Evolutionary conservation across 2,888 invertebrate genomes (phyloP).

Genomic region (Laothoe populi): DNA sequence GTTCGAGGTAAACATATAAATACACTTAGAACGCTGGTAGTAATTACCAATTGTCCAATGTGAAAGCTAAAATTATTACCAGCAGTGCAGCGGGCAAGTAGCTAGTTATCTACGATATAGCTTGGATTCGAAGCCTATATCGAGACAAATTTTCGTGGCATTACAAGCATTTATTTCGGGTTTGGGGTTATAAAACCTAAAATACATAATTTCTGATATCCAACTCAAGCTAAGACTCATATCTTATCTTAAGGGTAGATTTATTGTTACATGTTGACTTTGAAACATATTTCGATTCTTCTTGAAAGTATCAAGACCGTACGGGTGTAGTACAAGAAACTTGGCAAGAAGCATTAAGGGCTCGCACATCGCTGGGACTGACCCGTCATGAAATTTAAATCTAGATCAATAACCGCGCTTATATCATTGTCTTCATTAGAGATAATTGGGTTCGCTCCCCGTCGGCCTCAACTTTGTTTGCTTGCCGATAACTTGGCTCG

Average conservation of each 20-base stretch:
- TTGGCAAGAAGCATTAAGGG: slow-evolving; percentile 83
- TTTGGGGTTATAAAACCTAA: no score
- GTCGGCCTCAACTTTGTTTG: slow-evolving; percentile 81
- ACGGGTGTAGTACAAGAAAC: slow-evolving; percentile 56
- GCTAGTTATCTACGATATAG: no score
- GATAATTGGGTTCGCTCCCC: slow-evolving; percentile 84
- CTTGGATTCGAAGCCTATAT: no score
- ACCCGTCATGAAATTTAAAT: slow-evolving; percentile 85
- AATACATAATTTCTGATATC: background rate
- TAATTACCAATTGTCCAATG: no score
- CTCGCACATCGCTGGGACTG: slow-evolving; percentile 82
- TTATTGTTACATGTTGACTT: no score
- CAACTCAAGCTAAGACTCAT: no score
- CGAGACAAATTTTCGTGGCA: no score
- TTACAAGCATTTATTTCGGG: no score
- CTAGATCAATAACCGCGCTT: slow-evolving; percentile 85
- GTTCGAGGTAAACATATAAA: no score
- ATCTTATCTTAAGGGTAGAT: background rate
- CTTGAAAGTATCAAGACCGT: slow-evolving; percentile 59
- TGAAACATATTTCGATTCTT: slow-evolving; percentile 13
- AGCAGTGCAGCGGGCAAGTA: no score
- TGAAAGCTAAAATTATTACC: no score
- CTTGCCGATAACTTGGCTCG: slow-evolving; percentile 82
- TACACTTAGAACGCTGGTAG: no score
- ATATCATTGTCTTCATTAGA: slow-evolving; percentile 86